Conservation (phyloP, 2,888 invertebrate species). For the Gastracanthus pulcherrimus region DNA sequence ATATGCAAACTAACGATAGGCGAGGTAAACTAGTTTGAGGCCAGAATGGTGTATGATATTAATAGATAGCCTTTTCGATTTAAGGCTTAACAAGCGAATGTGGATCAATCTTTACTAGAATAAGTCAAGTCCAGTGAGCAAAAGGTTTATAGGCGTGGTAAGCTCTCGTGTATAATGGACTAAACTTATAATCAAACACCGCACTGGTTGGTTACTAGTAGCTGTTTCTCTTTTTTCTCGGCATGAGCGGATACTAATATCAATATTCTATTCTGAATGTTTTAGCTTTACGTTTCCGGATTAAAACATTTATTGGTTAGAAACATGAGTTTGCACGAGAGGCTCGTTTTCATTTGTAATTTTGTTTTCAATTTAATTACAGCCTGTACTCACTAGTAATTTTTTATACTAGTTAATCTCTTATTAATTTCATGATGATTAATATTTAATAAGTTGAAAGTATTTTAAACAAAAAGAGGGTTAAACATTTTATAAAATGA, state of each 20-base stretch:
- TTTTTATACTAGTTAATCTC: no score
- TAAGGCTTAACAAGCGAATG: background rate
- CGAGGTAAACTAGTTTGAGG: slow-evolving; percentile 45
- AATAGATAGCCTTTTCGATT: slow-evolving; percentile 28
- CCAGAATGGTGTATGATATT: slow-evolving; percentile 7
- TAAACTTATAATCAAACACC: slow-evolving; percentile 28
- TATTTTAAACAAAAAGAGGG: no score
- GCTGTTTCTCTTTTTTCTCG: background rate
- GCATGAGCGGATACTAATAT: background rate
- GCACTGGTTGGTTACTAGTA: no score
- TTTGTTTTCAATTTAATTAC: no score
- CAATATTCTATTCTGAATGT: no score
- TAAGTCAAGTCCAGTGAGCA: background rate
- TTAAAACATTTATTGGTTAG: background rate
- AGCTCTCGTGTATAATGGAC: background rate
- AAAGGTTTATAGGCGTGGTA: background rate
- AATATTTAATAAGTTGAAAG: no score
- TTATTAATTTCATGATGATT: no score
- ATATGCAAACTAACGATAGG: slow-evolving; percentile 36
- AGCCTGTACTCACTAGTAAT: no score
- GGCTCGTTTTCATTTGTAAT: no score
- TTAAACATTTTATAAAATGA: no score
- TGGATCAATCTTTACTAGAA: slow-evolving; percentile 1
- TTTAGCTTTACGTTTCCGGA: background rate
- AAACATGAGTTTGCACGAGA: background rate